Base-by-base conservation (phyloP, 1,140 invertebrate species). In the Cydia pomonella region DNA sequence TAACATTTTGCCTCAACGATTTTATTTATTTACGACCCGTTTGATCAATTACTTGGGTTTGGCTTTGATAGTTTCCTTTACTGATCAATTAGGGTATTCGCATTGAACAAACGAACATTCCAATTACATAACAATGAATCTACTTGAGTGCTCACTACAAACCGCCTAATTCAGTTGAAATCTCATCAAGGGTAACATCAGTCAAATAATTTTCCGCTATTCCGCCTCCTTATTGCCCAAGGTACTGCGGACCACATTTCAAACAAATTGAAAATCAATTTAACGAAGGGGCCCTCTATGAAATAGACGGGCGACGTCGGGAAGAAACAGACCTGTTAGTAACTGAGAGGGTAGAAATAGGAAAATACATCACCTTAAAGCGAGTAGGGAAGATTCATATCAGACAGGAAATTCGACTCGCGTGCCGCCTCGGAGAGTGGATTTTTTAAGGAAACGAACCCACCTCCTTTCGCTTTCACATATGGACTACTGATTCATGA, bases 221-320 rank as follows among this genome's bases (percentile, higher is more conserved):
- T 82, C 84, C 89, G 83, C 90, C 85, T 90, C 83, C 88, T 85
- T 87, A 90, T 88, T 91, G 88, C 82, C 80, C 83, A 84, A 73
- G 90, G 90, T 87, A 92, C 80, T 85, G 81, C 80, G 84, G 85
- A 88, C 87, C 87, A 90, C 88, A 90, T 92, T 90, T 91, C 89
- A 90, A 89, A 89, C 86, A 92, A 92, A 92, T 92, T 92, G 90
- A 92, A 92, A 92, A 92, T 92, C 91, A 92, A 92, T 92, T 91
- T 91, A 90, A 87, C 84, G 76, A 85, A 84, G 88, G 88, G 81
- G 78, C 83, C 79, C 79, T 62, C 38, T 79, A 80, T 84, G 82
- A 79, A 84, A 85, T 85, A 86, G 82, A 80, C 81, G 79, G 81
- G 82, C 75, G 84, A 84, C 82, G 82, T 82, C 72, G 78, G 84